Conservation (phyloP, 1,140 invertebrate species). For the Tetramorium simillimum region DNA sequence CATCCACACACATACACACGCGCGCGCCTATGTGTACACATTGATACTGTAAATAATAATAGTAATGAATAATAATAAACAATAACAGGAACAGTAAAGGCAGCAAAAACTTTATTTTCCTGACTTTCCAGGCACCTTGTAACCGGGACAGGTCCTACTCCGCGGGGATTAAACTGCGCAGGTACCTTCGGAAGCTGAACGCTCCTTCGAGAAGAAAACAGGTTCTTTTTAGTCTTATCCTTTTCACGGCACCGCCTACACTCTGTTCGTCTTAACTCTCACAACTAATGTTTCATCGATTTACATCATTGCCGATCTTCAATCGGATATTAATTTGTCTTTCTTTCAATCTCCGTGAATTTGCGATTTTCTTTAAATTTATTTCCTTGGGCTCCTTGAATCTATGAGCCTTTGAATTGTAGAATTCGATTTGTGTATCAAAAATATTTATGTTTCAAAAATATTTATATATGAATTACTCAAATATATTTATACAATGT, state of each 20-base stretch:
- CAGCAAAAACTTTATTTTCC: neutral
- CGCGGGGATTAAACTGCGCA: constrained; percentile 81
- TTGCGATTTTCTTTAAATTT: constrained; percentile 6
- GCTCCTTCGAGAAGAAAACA: constrained; percentile 77
- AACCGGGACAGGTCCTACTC: constrained; percentile 77
- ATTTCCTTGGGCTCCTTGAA: neutral
- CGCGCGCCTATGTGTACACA: neutral
- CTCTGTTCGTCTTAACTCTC: constrained; percentile 70
- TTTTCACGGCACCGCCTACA: constrained; percentile 70
- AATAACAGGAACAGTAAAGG: constrained; percentile 43
- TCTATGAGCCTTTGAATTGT: neutral
- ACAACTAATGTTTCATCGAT: constrained; percentile 21
- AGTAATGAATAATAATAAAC: neutral
- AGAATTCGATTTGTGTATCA: neutral
- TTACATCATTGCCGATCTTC: neutral
- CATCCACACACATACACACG: too few relatives aligned
- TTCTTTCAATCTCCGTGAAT: neutral
- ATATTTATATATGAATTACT: neutral
- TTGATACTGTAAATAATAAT: neutral
- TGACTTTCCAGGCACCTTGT: constrained; percentile 25
- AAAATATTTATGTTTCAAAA: neutral
- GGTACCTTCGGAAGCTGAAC: constrained; percentile 77
- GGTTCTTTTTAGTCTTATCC: constrained; percentile 77
- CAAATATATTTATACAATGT: neutral
- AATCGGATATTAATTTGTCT: constrained; percentile 1